Base-by-base conservation (phyloP, 2,113 vertebrate species). In the Sinocyclocheilus grahami region DNA sequence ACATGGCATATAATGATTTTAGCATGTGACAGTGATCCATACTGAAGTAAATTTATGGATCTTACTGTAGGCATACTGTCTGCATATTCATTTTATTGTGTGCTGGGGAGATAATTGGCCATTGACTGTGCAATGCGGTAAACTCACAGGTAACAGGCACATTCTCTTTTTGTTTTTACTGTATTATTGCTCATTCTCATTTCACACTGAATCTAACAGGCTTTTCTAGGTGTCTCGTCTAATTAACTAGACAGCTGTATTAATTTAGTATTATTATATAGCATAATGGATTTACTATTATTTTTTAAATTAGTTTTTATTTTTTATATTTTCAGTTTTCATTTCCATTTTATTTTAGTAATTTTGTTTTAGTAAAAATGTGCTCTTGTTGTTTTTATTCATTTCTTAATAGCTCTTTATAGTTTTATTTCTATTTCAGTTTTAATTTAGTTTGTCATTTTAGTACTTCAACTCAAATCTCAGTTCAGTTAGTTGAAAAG, bases 1-100 rank as follows among this genome's bases (percentile, higher is more conserved):
- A 82, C 81, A 82, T 53, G 30, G 18, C 27, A 22, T 53, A 10
- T 82, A 69, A 82, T 53, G 63, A 82, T 82, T 71, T 82, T 71
- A 82, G 27, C 46, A 30, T 69, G 46, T 51, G 42, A 69, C 42
- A 51, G 16, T 30, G 11, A 82, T 51, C 10, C 42, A 82, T 82
- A 51, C 60, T 82, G 24, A 11, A 24, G 79, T 48, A 22, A 67
- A 82, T 67, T 18, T 67, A 46, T 67, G 62, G 24, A 51, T 51
- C 24, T 65, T 11, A 27, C 62, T 82, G 30, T 39, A 24, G 37
- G 58, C 11, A 27, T 46, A 24, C 24, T 39, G 24, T 30, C 39
- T 82, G 62, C n/a, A 11, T 51, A 27, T 48, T 65, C 42, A 82
- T 67, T 37, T 53, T 53, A 82, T 53, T 53, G 27, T 67, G 60